phyloP scores from a whole-genome alignment of 2,888 invertebrate genomes.

The Pecten maximus region DNA sequence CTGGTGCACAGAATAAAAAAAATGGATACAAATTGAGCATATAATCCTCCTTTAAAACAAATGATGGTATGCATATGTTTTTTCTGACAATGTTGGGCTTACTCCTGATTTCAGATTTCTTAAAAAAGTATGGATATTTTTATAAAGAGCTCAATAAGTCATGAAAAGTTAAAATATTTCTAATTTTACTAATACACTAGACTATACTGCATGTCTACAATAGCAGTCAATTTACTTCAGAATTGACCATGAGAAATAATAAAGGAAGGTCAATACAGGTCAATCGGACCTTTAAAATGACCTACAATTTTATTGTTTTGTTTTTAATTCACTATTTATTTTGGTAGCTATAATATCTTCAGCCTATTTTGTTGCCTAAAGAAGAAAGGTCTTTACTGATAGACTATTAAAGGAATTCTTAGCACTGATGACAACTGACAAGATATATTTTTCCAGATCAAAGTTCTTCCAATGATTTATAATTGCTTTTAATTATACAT shows the following conservation, averaged over 20 bases:
- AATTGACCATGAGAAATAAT: not conserved
- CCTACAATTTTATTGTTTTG: not conserved
- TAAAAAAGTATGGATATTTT: not conserved
- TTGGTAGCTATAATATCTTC: no score
- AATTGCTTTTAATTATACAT: not conserved
- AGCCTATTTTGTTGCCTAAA: no score
- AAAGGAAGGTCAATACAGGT: not conserved
- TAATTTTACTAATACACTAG: not conserved
- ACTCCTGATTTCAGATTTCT: not conserved
- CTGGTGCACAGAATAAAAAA: not conserved
- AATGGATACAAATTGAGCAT: not conserved
- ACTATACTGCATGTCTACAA: not conserved
- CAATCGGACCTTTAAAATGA: not conserved
- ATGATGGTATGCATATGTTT: not conserved
- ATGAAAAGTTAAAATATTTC: not conserved
- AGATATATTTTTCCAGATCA: not conserved
- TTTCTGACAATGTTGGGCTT: not conserved
- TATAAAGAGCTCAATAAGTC: not conserved
- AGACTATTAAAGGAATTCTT: not conserved
- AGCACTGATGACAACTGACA: not conserved
- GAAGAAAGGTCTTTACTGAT: not conserved
- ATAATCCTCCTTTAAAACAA: not conserved
- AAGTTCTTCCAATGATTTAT: conserved; percentile 8
- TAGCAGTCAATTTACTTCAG: not conserved
- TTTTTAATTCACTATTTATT: not conserved